Percentiles rank a stretch among this genome's conserved stretches.
phyloP scores from a whole-genome alignment of 2,888 invertebrate genomes.

The Temnothorax ravouxi region DNA sequence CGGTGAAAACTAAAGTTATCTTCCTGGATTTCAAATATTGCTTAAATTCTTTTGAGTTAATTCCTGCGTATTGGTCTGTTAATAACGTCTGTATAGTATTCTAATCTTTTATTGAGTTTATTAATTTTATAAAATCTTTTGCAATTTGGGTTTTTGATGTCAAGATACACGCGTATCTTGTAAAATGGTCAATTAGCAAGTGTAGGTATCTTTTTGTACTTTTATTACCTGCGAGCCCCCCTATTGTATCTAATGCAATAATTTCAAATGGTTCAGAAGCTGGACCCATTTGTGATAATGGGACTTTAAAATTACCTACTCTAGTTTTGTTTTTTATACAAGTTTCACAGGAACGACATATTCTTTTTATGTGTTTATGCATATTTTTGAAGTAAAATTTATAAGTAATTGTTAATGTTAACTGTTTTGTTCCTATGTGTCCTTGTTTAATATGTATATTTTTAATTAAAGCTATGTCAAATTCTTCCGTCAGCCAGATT shows the following conservation, averaged over 20 bases:
- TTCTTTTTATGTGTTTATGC: constrained; percentile 39
- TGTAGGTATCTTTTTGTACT: constrained; percentile 79
- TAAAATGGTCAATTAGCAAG: constrained; percentile 47
- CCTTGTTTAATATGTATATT: constrained; percentile 26
- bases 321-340: constrained; percentile 76
- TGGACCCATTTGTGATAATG: constrained; percentile 76
- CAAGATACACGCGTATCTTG: constrained; percentile 18
- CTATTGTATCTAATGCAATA: constrained; percentile 78
- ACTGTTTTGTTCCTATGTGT: constrained; percentile 46
- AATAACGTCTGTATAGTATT: neutral
- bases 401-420: constrained; percentile 13
- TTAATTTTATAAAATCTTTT: constrained; percentile 5
- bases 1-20: constrained; percentile 78
- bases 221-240: constrained; percentile 74
- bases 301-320: constrained; percentile 68
- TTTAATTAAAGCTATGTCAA: neutral
- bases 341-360: neutral
- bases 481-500: constrained; percentile 52
- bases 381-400: constrained; percentile 48
- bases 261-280: constrained; percentile 76
- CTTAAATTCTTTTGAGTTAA: constrained; percentile 73
- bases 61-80: constrained; percentile 44
- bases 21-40: constrained; percentile 66
- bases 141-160: constrained; percentile 32
- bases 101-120: neutral